Evolutionary conservation across 2,888 invertebrate genomes (phyloP).

Genomic region (Drosophila meridionalis): DNA sequence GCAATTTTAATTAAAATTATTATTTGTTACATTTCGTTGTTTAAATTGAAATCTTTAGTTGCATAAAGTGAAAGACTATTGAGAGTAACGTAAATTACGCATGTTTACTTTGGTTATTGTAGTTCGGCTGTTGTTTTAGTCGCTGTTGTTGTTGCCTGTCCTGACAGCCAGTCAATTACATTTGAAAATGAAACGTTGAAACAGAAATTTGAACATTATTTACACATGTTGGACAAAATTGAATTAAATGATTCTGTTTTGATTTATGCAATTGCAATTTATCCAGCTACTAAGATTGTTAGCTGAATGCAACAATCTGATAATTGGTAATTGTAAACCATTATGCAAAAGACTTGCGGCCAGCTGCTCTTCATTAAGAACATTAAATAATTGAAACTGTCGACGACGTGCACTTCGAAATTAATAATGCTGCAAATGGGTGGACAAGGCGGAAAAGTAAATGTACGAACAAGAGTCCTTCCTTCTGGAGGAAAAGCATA

Average conservation of each 20-base stretch:
- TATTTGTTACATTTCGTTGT: neutral
- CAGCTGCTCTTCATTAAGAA: conserved; percentile 38
- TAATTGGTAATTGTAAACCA: conserved; percentile 65
- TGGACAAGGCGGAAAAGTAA: neutral
- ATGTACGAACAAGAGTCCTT: neutral
- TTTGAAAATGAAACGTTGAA: conserved; percentile 28
- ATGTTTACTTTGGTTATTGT: conserved; percentile 39
- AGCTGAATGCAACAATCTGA: conserved; percentile 38
- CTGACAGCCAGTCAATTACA: conserved; percentile 38
- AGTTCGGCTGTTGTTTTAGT: neutral
- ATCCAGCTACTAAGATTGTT: conserved; percentile 2
- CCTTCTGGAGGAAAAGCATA: neutral
- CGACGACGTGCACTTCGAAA: conserved; percentile 3
- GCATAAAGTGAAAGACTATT: conserved; percentile 4
- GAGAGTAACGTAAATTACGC: conserved; percentile 48
- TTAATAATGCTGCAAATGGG: conserved; percentile 10
- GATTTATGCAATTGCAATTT: conserved; percentile 29
- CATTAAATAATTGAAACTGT: conserved; percentile 35
- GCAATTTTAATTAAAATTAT: neutral
- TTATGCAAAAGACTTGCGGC: conserved; percentile 45
- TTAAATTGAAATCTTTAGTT: conserved; percentile 5
- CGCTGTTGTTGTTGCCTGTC: neutral
- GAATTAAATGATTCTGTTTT: conserved; percentile 58
- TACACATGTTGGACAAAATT: conserved; percentile 57
- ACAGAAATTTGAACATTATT: conserved; percentile 43